phyloP scores from a whole-genome alignment of 2,888 invertebrate genomes.

The Campoplex capitator region DNA sequence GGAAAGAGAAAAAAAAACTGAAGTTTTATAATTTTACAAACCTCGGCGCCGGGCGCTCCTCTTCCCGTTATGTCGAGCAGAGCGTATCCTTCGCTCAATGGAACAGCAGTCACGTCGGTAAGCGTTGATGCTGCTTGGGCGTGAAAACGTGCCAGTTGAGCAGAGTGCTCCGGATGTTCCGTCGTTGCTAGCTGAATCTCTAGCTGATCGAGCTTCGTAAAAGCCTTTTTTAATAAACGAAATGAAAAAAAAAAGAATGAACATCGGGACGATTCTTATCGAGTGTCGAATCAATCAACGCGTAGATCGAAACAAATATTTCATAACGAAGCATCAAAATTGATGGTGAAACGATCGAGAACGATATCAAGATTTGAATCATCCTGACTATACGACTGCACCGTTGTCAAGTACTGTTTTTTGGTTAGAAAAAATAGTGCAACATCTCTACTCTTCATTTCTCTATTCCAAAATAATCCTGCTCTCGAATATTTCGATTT shows the following conservation, averaged over 20 bases:
- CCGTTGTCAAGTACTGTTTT: too few relatives aligned
- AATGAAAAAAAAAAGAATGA: not conserved
- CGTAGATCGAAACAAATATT: not conserved
- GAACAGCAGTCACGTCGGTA: constrained; percentile 88
- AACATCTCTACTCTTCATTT: too few relatives aligned
- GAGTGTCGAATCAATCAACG: not conserved
- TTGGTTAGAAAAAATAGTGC: too few relatives aligned
- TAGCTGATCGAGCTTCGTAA: constrained; percentile 90
- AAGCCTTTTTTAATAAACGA: constrained; percentile 85
- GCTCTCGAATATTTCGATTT: too few relatives aligned
- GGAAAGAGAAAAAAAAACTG: constrained; percentile 22
- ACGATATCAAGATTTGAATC: not conserved
- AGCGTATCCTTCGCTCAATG: constrained; percentile 90
- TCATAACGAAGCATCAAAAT: not conserved
- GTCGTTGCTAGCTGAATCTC: constrained; percentile 90
- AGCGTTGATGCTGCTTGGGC: constrained; percentile 88
- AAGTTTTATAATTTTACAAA: constrained; percentile 69
- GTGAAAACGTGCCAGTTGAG: constrained; percentile 89
- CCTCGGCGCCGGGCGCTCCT: constrained; percentile 88
- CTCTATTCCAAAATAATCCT: too few relatives aligned
- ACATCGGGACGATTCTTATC: not conserved
- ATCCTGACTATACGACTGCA: not conserved
- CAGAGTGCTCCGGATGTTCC: constrained; percentile 88
- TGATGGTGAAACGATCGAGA: not conserved
- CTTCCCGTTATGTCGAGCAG: constrained; percentile 89